Base-by-base conservation (phyloP, 35 echinoderm and acorn worm species). In the Holothuria glaberrima region DNA sequence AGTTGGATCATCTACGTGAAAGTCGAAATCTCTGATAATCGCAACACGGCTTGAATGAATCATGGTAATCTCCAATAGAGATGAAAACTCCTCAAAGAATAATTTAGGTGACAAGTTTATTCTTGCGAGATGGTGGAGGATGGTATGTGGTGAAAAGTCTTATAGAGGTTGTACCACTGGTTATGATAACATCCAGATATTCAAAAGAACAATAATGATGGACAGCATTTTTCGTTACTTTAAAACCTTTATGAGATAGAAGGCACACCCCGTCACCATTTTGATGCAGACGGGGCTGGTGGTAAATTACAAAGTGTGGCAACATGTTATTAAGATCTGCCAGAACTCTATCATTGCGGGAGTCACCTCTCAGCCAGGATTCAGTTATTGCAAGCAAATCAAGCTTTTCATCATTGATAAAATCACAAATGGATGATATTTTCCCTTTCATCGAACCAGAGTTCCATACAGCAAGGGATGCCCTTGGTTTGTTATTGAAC, bases 351-450 rank as follows among this genome's bases (percentile, higher is more conserved):
- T 41, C 56, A 68, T 93, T 83, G 44, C 82, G 73, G 12, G 75
- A 31, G 61, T 79, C 73, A 17, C 86, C 74, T 21, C 10, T 88
- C 34, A 93, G 38, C 86, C 91, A 93, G 21, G 91, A 78, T 83
- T 93, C 86, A 44, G 91, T 93, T 48, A 89, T 82, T 50, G 91
- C 85, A 66, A 93, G 60, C n/a, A 93, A 72, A 66, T 93, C 70
- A 20, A 81, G 33, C 12, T 76, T 79, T 28, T 89, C 45, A 19
- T n/a, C 12, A 82, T 81, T 88, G 26, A 93, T 89, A 29, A 89
- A 89, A 44, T 88, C 86, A 32, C 24, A 67, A 50, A 93, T 89
- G 20, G 75, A 65, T 22, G 74, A 20, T 56, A 58, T 89, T 36
- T 83, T 69, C n/a, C 71, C 71, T 35, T 83, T 88, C 46, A 89